Evolutionary conservation across 2,113 vertebrate genomes (phyloP), one percentile per base, ranked within the genome.

Genomic region (Gobio gobio): DNA sequence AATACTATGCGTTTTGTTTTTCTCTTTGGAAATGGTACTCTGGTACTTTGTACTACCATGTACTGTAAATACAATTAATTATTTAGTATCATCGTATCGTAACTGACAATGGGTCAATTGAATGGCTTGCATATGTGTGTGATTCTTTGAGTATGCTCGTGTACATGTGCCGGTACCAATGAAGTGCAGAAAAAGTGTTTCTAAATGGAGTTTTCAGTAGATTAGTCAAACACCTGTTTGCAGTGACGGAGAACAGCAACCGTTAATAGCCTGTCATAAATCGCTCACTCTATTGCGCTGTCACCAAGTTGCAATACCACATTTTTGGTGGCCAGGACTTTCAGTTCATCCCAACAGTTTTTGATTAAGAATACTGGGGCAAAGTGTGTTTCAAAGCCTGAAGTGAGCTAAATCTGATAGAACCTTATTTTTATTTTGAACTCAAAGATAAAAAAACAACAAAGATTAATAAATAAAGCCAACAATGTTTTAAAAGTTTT

Each of bases 191-290:
- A 88, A 88, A 89, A 87, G 76, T 87, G 88, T 29, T 82, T 79
- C 68, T 86, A 84, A 89, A n/a, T 58, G 68, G 88, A 85, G 83
- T 78, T 84, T 74, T 87, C 85, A 82, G 87, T 75, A 81, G 85
- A 81, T 88, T 92, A 90, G 78, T 91, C 88, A 92, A 94, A 94
- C 94, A 94, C 93, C 92, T 94, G 93, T 95, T 93, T 92, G 89
- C 86, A 91, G 90, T 83, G 89, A 91, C 89, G 89, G 82, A 93
- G 90, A 93, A 90, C 90, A 79, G 78, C 86, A 89, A 89, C 89
- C 89, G 90, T 93, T 94, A 92, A 94, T 92, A 88, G 91, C 89
- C 75, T 36, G 88, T 86, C 91, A 90, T 94, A 94, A 94, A 95
- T 94, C 90, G 90, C 89, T 94, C 90, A 92, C 87, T 87, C 90